Percentiles rank a stretch among this genome's conserved stretches.
phyloP scores from a whole-genome alignment of 2,113 vertebrate genomes.

The Pampusana beccarii region DNA sequence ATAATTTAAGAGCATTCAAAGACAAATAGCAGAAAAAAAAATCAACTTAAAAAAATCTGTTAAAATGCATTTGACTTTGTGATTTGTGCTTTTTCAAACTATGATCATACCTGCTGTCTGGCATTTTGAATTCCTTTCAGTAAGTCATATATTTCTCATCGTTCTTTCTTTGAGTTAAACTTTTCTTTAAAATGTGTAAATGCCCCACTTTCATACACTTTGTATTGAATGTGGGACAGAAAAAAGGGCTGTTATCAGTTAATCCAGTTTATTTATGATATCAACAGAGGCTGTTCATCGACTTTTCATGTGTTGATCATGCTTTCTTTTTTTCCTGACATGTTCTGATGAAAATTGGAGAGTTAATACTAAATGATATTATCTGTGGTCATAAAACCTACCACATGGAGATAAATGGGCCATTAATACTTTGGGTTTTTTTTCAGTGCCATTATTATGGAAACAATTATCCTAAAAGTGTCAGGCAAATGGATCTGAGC shows the following conservation, averaged over 20 bases:
- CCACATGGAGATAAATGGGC: not conserved
- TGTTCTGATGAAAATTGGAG: not conserved
- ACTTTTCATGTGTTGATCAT: not conserved
- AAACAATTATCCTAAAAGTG: not conserved
- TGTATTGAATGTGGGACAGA: not conserved
- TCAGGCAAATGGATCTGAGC: not conserved
- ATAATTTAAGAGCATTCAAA: not conserved
- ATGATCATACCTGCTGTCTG: not conserved
- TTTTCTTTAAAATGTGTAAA: not conserved
- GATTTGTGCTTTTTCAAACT: not conserved
- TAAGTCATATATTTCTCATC: not conserved
- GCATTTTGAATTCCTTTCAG: not conserved
- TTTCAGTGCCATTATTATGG: not conserved
- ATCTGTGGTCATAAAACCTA: not conserved
- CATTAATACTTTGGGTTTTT: not conserved
- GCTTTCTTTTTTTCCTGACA: not conserved
- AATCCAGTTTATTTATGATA: not conserved
- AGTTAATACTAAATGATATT: not conserved
- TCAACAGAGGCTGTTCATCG: not conserved
- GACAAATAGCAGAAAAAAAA: not conserved
- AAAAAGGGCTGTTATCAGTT: not conserved
- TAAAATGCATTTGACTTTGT: not conserved
- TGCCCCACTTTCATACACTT: not conserved
- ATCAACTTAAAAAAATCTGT: rapidly evolving
- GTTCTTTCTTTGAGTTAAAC: not conserved